phyloP scores from a whole-genome alignment of 2,888 invertebrate genomes.

The Sisyra terminalis region DNA sequence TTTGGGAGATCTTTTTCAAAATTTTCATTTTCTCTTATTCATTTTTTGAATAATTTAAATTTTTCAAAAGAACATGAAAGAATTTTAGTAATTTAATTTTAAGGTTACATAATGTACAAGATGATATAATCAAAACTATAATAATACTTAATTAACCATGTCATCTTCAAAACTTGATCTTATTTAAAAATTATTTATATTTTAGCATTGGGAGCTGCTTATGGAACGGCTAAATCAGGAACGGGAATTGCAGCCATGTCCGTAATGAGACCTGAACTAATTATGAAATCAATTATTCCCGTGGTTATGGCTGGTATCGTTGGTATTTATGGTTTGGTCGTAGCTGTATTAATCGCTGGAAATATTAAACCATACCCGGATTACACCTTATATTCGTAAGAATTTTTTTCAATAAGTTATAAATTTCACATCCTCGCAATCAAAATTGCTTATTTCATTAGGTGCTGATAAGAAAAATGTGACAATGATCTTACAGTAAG shows the following conservation, averaged over 20 bases:
- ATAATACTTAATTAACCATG: neutral
- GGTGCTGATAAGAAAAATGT: too few species aligned
- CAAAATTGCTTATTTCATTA: too few species aligned
- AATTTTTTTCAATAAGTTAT: conserved; percentile 8
- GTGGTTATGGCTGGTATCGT: conserved; percentile 99
- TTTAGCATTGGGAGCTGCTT: conserved; percentile 94
- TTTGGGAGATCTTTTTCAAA: too few species aligned
- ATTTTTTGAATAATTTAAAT: neutral
- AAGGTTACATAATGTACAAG: neutral
- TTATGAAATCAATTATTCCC: conserved; percentile 99
- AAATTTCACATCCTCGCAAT: neutral
- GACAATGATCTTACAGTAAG: too few species aligned
- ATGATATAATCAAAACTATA: neutral
- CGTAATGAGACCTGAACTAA: conserved; percentile 98
- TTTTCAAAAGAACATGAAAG: neutral
- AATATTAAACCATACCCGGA: conserved; percentile 41
- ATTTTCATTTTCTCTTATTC: neutral
- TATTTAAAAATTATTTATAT: conserved; percentile 17
- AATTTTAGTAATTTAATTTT: neutral
- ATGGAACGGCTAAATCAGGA: conserved; percentile 99
- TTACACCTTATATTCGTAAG: conserved; percentile 68
- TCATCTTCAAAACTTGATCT: neutral
- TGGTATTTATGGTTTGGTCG: conserved; percentile 98
- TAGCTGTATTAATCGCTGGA: conserved; percentile 95
- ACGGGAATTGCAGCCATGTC: conserved; percentile 99